Conservation (phyloP, 2,113 vertebrate genomes). For the Sinocyclocheilus maitianheensis region DNA sequence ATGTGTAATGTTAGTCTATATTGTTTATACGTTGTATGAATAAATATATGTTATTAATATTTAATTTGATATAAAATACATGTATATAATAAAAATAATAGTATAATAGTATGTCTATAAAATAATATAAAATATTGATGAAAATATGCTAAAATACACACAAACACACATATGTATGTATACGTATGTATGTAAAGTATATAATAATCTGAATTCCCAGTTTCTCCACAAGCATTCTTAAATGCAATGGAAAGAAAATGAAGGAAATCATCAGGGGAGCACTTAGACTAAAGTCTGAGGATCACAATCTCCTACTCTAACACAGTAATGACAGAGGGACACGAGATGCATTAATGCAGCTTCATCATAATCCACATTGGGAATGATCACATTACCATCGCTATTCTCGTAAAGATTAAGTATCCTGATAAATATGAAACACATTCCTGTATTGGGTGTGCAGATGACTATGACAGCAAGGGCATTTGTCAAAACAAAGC, state of each 20-base stretch:
- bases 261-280: background rate
- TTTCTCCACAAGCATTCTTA: background rate
- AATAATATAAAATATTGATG: too few relatives aligned
- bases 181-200: too few relatives aligned
- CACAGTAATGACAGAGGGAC: background rate
- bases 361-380: constrained; percentile 3
- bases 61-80: too few relatives aligned
- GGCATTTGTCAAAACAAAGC: constrained; percentile 61
- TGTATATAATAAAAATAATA: too few relatives aligned
- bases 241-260: background rate
- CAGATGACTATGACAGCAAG: constrained; percentile 61
- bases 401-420: background rate
- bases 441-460: constrained; percentile 23
- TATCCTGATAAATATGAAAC: constrained; percentile 56
- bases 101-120: too few relatives aligned
- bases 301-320: background rate
- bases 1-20: too few relatives aligned
- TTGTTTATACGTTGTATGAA: too few relatives aligned
- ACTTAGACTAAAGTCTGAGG: background rate
- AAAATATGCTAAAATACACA: too few relatives aligned
- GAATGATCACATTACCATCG: background rate
- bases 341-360: background rate
- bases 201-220: background rate
- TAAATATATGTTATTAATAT: too few relatives aligned
- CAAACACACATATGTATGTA: too few relatives aligned